These are phyloP conservation scores for Saxidomus purpurata DNA, from an alignment of 1,140 invertebrate species.

Conservation along the genomic window DNA sequence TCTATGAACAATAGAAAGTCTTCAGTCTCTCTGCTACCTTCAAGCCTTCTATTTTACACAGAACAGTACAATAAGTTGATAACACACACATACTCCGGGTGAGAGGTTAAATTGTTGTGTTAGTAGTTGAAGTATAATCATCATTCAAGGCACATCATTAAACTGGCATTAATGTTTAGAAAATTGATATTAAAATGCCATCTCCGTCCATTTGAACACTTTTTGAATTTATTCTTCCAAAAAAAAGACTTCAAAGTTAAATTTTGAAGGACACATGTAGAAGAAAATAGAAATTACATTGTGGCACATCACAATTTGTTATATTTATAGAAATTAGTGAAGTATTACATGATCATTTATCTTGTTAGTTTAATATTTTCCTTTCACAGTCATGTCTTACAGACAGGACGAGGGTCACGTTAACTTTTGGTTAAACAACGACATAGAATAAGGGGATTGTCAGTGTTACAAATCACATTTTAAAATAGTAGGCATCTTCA, in stretches of 20 bases:
- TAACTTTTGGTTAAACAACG: no score
- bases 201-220: not conserved
- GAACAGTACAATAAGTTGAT: no score
- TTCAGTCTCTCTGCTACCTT: no score
- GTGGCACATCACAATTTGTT: not conserved
- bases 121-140: no score
- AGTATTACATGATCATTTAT: no score
- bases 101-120: no score
- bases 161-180: not conserved
- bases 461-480: no score
- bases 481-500: no score
- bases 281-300: not conserved
- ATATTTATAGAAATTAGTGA: not conserved
- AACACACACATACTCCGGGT: no score
- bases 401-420: not conserved
- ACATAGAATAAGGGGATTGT: no score
- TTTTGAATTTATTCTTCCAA: not conserved
- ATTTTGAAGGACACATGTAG: not conserved
- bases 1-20: no score
- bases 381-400: not conserved
- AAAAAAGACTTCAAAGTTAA: not conserved
- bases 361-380: not conserved
- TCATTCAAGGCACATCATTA: not conserved
- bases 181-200: not conserved
- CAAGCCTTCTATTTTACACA: no score